Base-by-base conservation (phyloP, 2,797 vertebrate genomes). In the Gymnopithys bicolor region DNA sequence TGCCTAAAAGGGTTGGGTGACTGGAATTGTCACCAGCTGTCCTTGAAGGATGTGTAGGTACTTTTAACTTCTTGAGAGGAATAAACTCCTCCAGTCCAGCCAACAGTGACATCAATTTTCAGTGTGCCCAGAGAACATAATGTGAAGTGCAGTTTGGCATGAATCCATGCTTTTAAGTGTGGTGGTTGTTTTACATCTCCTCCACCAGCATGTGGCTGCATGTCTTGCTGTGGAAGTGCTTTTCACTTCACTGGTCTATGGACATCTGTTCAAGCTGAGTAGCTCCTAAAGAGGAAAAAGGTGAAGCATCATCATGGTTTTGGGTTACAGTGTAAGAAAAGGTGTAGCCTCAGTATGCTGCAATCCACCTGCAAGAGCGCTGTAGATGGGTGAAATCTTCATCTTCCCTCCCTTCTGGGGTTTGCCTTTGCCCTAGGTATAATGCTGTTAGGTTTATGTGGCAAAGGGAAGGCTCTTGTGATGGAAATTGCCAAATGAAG, bases 361-460 rank as follows among this genome's bases (percentile, higher is more conserved):
- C 15, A 13, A 37, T 53, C 56, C 56, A 8, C 1, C 0, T n/a
- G 10, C 7, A 11, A 75, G 37, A 19, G 14, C 35, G 15, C 9
- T 55, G n/a, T 58, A 5, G 49, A 5, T 13, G 22, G 80, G 35
- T 0, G 2, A 35, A 14, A 24, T 71, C 46, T 53, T 74, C 6
- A 52, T 35, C 45, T 69, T 62, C 33, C 32, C 23, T 39, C 18
- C 27, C 23, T 75, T 27, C 39, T 59, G 48, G n/a, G 11, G 4
- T 68, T 75, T 58, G 48, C 41, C 25, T 86, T 48, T 84, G 39
- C 43, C 35, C 15, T 37, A n/a, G 25, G 24, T 41, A 35, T 52
- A 21, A 37, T 1, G 2, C 39, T 60, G 17, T 39, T 68, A 3
- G 0, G 2, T 45, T 81, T 37, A 28, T 25, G 21, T 71, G 48